Percentiles rank a stretch among this genome's conserved stretches.
Conservation (phyloP, 2,113 vertebrate species). For the Aptenodytes forsteri region DNA sequence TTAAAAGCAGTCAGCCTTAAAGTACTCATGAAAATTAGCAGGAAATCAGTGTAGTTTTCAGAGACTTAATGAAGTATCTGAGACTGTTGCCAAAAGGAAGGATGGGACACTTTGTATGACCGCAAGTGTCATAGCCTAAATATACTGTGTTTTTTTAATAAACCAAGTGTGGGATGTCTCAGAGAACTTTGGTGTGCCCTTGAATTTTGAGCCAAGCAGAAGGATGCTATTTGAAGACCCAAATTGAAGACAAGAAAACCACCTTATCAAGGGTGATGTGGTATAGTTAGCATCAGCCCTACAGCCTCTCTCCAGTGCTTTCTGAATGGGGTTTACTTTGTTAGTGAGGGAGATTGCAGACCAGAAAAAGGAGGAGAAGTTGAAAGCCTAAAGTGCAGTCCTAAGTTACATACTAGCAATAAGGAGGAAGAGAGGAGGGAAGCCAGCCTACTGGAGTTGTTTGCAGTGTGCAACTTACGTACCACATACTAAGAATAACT, state of each 20-base stretch:
- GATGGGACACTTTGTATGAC: background rate
- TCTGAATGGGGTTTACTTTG: background rate
- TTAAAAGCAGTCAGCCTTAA: background rate
- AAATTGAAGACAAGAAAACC: background rate
- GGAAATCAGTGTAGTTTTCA: background rate
- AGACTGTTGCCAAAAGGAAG: background rate
- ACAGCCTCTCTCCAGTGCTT: background rate
- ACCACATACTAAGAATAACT: background rate
- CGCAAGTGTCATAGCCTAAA: background rate
- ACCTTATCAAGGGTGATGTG: background rate
- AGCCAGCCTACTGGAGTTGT: background rate
- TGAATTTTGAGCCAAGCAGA: background rate
- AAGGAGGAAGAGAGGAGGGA: background rate
- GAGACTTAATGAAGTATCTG: background rate
- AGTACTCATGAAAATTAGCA: background rate
- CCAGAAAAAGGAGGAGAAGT: background rate
- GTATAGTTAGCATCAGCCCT: background rate
- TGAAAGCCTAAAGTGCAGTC: background rate
- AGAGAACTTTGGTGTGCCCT: background rate
- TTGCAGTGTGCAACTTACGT: background rate
- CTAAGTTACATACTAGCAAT: background rate
- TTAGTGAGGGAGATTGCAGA: accelerated
- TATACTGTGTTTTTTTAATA: background rate
- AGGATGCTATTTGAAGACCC: background rate
- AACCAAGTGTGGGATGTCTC: background rate